Base-by-base conservation (phyloP, 2,888 invertebrate species). In the Chelonus formosanus region DNA sequence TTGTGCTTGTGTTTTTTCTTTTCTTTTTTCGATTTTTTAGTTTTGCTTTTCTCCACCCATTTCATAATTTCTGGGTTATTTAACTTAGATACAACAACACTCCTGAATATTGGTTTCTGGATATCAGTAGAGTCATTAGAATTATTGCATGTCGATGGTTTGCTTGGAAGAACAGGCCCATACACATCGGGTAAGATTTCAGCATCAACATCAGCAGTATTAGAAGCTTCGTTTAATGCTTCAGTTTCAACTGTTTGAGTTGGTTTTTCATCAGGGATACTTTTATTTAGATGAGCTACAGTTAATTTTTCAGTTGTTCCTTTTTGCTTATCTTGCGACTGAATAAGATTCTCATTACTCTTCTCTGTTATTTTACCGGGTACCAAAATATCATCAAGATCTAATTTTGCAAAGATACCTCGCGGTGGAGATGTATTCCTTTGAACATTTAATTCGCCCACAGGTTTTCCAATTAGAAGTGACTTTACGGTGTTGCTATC, bases 341-440 rank as follows among this genome's bases (percentile, higher is more conserved):
- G 59, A 32, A 35, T 3, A 32, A 34, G n/a, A 2, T 54, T 53
- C 3, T 32, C 36, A 4, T 52, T 40, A 10, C 5, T 6, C 32
- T 6, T 31, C 20, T 64, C 4, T 47, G 3, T 4, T 43, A 7
- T 6, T 53, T 3, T 66, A 32, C 45, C 59, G 20, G 73, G 68
- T 8, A 62, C 69, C 0, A 78, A 86, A 0, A 90, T 76, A 78
- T 86, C 86, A 70, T 90, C 89, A 20, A 90, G 86, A 80, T 90
- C 87, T 65, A 90, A 84, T 74, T 90, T 89, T 0, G 90, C 89
- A 73, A 92, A 92, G 59, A 92, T 90, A 0, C 92, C 92, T 69
- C 90, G 85, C 0, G 92, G 90, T 0, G 92, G 92, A 0, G 91
- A 91, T 5, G 86, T 86, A 70, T 91, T 92, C 54, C 91, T 86